These are phyloP conservation scores for Falco cherrug DNA, from an alignment of 2,797 vertebrate genomes.

Conservation along the genomic window DNA sequence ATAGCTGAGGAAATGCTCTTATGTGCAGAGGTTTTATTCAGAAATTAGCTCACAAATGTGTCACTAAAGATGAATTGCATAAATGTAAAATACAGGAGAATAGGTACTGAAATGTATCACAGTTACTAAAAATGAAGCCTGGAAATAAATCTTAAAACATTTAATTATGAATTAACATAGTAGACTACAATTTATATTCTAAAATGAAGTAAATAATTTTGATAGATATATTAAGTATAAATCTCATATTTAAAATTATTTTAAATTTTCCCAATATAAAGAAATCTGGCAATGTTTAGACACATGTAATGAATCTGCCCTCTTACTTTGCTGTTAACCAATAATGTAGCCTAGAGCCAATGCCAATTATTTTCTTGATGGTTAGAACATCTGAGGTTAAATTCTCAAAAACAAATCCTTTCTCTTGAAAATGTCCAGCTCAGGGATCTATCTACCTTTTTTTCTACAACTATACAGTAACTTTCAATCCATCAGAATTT, in stretches of 20 bases:
- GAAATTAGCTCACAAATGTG: background rate
- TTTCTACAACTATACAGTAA: background rate
- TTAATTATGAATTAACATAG: background rate
- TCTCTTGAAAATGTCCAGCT: background rate
- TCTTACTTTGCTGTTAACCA: background rate
- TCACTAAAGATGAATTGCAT: background rate
- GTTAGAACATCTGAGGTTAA: background rate
- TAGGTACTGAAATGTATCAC: background rate
- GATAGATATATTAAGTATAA: background rate
- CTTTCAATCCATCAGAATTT: background rate
- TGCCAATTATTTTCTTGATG: background rate
- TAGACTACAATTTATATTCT: background rate
- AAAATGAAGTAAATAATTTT: background rate
- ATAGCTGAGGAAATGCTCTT: background rate
- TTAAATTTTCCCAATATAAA: background rate
- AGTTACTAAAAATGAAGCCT: background rate
- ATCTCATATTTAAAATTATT: background rate
- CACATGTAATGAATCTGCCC: background rate
- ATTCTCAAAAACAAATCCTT: background rate
- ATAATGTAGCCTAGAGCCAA: background rate
- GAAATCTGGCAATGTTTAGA: background rate
- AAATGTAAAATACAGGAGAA: background rate
- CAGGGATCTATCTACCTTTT: background rate
- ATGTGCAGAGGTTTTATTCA: background rate
- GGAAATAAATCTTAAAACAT: background rate